Evolutionary conservation across 2,888 invertebrate species (phyloP), one percentile per base, ranked within the genome.

Genomic region (Hirtodrosophila confusa): DNA sequence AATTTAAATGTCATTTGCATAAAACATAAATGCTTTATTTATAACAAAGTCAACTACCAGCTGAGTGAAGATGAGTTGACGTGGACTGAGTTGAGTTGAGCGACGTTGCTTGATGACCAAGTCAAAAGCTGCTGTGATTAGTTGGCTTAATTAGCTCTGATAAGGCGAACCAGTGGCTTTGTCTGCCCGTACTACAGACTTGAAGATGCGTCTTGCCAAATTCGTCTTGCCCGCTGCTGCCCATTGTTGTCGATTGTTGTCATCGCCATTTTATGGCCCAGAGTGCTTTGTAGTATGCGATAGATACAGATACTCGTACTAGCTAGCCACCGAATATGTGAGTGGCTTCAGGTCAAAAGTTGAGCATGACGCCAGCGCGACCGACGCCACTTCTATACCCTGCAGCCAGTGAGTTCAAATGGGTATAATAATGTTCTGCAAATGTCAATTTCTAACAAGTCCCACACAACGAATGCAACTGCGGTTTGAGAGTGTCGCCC

Each of bases 1-100:
- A 63, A 69, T 65, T 86, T 67, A 63, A 84, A 88, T 84, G 62
- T 77, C 17, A 86, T 88, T 88, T 87, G 88, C 87, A 88, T 83
- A 86, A 70, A 63, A 73, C 68, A 80, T 80, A 84, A 67, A 66
- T 64, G 67, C 53, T 60, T 68, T 68, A 82, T 71, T 71, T 61
- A 65, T 75, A 88, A 73, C 80, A 63, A 71, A 79, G 80, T 61
- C 69, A 86, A 88, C 83, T 71, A 67, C 68, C 64, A 47, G 53
- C 35, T 11, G 39, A 35, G 44, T 3, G 43, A 8, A 50, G 49
- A 1, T 29, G 33, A 47, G 67, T 9, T 47, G 36, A 24, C 23
- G 0, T 29, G 65, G 39, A 36, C 3, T 3, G 39, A 29, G 45
- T 40, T 43, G 44, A 8, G 11, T 23, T 35, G 35, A 48, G 75